Base-by-base conservation (phyloP, 2,113 vertebrate genomes). In the Anthoscopus minutus region DNA sequence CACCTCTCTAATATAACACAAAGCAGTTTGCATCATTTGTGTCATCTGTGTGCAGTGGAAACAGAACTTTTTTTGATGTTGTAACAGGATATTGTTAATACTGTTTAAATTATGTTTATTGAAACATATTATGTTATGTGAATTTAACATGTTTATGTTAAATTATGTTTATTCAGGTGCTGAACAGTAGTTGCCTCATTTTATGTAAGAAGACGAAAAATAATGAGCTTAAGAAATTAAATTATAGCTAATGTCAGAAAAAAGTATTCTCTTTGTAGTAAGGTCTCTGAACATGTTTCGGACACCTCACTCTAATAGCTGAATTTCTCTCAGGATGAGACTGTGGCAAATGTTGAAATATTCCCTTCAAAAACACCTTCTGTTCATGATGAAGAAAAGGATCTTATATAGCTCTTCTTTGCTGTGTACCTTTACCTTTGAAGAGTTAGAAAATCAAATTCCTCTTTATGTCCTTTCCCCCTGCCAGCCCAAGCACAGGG, bases 11-110 rank as follows among this genome's bases (percentile, higher is more conserved):
- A 93, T 88, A 73, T 94, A 90, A 64, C 48, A 81, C 80, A 84
- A 86, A 94, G 76, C 38, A 83, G 69, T 86, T 70, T 93, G 48
- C 54, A 88, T 94, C 90, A 82, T 92, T 81, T 66, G 58, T 92
- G 92, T 94, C 93, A 84, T 90, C 88, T 90, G 47, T 74, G 64
- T 92, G 72, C 77, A 69, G 37, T 40, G 57, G 73, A 95, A 95
- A 74, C 88, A 88, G 87, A 92, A 90, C 65, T 67, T 89, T 97
- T 83, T 94, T 64, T 93, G 89, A 95, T 90, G 85, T 74, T 78
- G 48, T 76, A 89, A 92, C 35, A 18, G 44, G 67, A 45, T 86
- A 83, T 78, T 93, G 82, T 92, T 92, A 90, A 79, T 83, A 71
- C 72, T 84, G 76, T 88, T 79, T 90, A 72, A 93, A 90, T 94